Conservation (phyloP, 2,797 vertebrate genomes). For the Chiloscyllium punctatum region DNA sequence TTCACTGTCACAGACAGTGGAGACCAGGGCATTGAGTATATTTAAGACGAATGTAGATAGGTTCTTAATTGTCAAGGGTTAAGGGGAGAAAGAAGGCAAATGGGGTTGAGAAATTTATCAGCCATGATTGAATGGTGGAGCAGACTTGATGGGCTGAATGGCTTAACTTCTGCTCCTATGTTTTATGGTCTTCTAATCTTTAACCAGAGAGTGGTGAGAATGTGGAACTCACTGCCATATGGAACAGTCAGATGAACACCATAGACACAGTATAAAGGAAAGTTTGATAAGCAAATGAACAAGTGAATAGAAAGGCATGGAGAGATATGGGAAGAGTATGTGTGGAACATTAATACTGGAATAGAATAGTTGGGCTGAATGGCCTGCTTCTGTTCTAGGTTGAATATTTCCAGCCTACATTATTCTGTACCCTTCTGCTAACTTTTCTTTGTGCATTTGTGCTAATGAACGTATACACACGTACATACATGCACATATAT, state of each 20-base stretch:
- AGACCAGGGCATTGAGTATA: too few species aligned
- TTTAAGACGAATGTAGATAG: too few species aligned
- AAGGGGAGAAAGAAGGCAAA: too few species aligned
- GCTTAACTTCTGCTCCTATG: too few species aligned
- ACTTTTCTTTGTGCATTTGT: background rate
- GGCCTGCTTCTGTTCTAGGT: background rate
- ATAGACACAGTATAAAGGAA: background rate
- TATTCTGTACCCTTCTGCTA: background rate
- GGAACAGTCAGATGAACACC: background rate
- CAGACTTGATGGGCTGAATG: too few species aligned
- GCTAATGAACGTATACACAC: background rate
- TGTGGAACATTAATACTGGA: background rate
- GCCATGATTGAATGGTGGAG: too few species aligned
- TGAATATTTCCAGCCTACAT: background rate
- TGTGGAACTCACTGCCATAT: background rate
- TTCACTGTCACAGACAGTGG: too few species aligned
- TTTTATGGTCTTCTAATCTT: background rate
- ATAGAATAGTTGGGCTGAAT: background rate
- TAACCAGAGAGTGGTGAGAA: background rate
- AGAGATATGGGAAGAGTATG: background rate
- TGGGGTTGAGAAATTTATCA: too few species aligned
- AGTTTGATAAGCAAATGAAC: background rate
- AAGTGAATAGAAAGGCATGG: background rate
- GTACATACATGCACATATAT: too few species aligned
- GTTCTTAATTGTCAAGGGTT: too few species aligned